These are phyloP conservation scores for Chrysodeixis includens DNA, from an alignment of 2,888 invertebrate species.

Conservation along the genomic window DNA sequence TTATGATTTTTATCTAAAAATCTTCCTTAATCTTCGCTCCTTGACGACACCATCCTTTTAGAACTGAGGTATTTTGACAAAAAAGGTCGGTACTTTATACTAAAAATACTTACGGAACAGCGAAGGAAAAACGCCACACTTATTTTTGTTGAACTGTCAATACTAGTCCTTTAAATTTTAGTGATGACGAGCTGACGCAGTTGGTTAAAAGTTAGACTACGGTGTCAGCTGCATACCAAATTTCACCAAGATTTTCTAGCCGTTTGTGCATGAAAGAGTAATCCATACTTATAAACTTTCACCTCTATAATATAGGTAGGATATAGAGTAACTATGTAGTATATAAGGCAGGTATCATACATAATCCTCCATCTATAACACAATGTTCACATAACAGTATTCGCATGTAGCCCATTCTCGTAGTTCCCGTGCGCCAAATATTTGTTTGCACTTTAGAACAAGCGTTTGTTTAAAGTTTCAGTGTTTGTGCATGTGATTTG, in stretches of 20 bases:
- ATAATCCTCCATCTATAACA: not conserved
- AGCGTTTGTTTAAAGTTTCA: conserved; percentile 1
- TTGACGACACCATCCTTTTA: conserved; percentile 2
- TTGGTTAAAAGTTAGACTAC: no score
- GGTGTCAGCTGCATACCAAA: no score
- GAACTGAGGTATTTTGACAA: not conserved
- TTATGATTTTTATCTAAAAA: not conserved
- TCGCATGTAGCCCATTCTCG: no score
- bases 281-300: no score
- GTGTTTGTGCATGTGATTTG: conserved; percentile 5
- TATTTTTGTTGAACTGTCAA: not conserved
- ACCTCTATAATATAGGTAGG: no score
- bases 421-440: not conserved
- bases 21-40: not conserved
- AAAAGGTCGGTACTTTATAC: not conserved
- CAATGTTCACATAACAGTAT: not conserved
- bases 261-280: no score
- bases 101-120: not conserved
- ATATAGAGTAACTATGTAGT: no score
- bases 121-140: not conserved
- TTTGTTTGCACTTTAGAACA: conserved; percentile 1
- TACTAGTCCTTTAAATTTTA: not conserved
- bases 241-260: no score
- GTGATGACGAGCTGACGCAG: no score
- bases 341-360: not conserved